Percentiles rank a stretch among this genome's conserved stretches.
phyloP scores from a whole-genome alignment of 2,113 vertebrate species.

The Addax nasomaculatus region DNA sequence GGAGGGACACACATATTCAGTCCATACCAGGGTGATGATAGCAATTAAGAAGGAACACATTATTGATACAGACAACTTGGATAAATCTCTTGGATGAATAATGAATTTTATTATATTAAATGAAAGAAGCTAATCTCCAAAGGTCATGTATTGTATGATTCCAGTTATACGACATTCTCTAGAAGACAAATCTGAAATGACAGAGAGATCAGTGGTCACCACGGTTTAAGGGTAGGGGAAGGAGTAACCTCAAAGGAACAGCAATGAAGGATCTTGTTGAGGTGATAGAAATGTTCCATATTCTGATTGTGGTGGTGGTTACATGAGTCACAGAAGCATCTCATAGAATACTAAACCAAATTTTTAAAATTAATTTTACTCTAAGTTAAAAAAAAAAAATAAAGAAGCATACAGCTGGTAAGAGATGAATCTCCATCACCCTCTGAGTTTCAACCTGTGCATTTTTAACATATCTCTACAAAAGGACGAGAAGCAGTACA shows the following conservation, averaged over 20 bases:
- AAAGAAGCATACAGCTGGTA: background rate
- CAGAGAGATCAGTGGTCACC: background rate
- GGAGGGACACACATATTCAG: background rate
- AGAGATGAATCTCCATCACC: background rate
- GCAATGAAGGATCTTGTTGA: background rate
- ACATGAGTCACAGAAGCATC: background rate
- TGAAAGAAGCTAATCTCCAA: background rate
- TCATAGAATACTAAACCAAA: background rate
- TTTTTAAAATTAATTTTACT: background rate
- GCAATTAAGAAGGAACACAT: background rate
- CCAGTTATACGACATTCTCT: background rate
- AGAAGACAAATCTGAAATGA: background rate
- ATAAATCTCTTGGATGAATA: background rate
- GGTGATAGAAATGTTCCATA: background rate
- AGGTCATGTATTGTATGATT: background rate
- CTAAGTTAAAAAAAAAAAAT: background rate
- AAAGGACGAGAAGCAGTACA: fast-evolving
- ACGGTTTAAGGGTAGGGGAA: background rate
- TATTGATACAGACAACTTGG: too few species aligned
- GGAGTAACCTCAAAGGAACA: background rate
- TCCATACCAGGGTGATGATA: background rate
- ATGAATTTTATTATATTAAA: background rate
- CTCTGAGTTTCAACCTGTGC: background rate
- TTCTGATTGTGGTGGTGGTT: background rate
- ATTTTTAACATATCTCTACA: background rate